Base-by-base conservation (phyloP, 2,113 vertebrate species). In the Galeopterus variegatus region DNA sequence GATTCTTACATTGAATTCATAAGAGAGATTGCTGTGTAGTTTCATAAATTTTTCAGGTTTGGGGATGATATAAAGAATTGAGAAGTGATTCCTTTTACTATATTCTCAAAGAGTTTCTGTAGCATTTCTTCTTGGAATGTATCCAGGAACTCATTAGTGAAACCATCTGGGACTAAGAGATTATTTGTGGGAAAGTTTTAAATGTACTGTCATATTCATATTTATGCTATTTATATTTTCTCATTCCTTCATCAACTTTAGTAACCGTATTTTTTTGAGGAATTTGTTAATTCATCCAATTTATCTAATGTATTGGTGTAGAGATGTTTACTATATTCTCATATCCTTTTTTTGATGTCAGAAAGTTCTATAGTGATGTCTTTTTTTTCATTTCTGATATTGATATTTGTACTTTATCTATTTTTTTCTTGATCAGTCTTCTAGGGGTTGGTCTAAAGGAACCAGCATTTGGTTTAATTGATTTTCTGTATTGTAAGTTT, bases 41-140 rank as follows among this genome's bases (percentile, higher is more conserved):
- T 93, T 69, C 12, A 52, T 77, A n/a, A 90, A 48, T 79, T 83
- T 50, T 92, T 69, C 36, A 79, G 18, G 72, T 36, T 86, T 79
- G 45, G 28, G 21, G n/a, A 79, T 15, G 11, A 58, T 28, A 15
- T n/a, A 48, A 86, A 77, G 21, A 79, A 48, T 67, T 76, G 36
- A n/a, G 54, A 60, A 62, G 17, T 76, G n/a, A 77, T 67, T 93
- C 18, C 26, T 85, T 76, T 76, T 75, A 26, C 19, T 56, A 26
- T 75, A 65, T 21, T 77, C 26, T 83, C 28, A 56, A 56, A n/a
- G 23, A 65, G 50, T 67, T 93, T 79, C 4, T 93, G 15, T 36
- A 28, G 48, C 19, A 28, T 41, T 73, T 73, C 36, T 93, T 85
- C 26, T 69, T 48, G 84, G 56, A 85, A 56, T 76, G 56, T 65